Evolutionary conservation across 2,797 vertebrate genomes (phyloP).

Genomic region (Spinibarbus caldwelli): DNA sequence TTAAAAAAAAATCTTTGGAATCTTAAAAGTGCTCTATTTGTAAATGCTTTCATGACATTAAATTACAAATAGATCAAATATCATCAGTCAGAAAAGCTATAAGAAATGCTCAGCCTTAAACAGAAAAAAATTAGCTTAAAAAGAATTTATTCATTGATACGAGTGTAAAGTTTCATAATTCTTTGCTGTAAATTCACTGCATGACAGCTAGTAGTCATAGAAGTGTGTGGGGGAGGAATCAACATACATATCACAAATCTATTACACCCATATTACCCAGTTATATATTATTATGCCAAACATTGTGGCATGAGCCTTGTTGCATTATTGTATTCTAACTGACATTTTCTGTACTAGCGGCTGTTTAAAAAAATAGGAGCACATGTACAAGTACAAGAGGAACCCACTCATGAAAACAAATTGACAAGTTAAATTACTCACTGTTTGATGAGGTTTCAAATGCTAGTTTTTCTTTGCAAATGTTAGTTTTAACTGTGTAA

Average conservation of each 20-base stretch:
- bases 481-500: neutral
- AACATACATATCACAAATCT: neutral
- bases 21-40: slow-evolving; percentile 45
- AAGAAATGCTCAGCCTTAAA: slow-evolving; percentile 2
- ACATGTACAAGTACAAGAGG: neutral
- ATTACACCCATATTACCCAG: neutral
- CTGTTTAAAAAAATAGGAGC: slow-evolving; percentile 73
- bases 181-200: neutral
- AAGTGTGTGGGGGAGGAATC: neutral
- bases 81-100: neutral
- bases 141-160: neutral
- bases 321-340: slow-evolving; percentile 58
- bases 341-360: slow-evolving; percentile 81
- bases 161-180: neutral
- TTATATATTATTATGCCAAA: slow-evolving; percentile 9
- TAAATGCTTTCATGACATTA: neutral
- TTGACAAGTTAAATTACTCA: neutral
- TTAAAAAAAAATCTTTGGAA: slow-evolving; percentile 53
- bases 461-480: slow-evolving; percentile 6
- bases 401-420: slow-evolving; percentile 31
- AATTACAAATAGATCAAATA: slow-evolving; percentile 20
- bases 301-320: slow-evolving; percentile 18
- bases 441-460: slow-evolving; percentile 1
- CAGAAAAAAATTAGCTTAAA: neutral
- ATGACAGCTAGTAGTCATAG: neutral